phyloP scores from a whole-genome alignment of 1,140 invertebrate species.

The Drosophila dunni region DNA sequence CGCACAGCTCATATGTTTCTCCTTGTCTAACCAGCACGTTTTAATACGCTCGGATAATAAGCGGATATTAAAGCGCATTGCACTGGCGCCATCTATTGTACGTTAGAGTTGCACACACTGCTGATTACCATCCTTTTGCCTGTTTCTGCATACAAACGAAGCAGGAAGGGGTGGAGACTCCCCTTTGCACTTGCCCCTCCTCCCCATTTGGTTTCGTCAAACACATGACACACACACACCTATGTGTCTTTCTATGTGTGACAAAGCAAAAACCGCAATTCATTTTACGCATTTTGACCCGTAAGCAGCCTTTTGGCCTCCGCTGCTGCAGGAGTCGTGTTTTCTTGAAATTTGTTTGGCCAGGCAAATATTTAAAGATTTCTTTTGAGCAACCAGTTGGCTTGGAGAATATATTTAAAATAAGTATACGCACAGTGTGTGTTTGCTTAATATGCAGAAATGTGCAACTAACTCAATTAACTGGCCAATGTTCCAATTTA shows the following conservation, averaged over 20 bases:
- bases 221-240: neutral
- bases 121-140: neutral
- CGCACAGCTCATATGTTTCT: neutral
- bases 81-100: constrained; percentile 3
- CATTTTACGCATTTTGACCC: neutral
- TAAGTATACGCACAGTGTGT: constrained; percentile 12
- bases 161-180: neutral
- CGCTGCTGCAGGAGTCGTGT: constrained; percentile 17
- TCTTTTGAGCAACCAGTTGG: no score
- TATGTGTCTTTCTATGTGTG: constrained; percentile 27
- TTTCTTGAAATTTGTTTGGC: neutral
- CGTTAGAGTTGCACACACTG: neutral
- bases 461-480: constrained; percentile 7
- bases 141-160: neutral
- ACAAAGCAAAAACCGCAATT: constrained; percentile 48
- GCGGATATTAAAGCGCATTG: neutral
- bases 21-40: neutral
- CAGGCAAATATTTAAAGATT: constrained; percentile 7
- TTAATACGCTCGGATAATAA: neutral
- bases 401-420: constrained; percentile 9
- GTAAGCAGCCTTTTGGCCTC: constrained; percentile 1
- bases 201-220: neutral
- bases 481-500: constrained; percentile 34
- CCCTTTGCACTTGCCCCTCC: neutral
- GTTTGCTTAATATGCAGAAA: neutral